Base-by-base conservation (phyloP, 2,888 invertebrate species). In the Miltochrista miniata region DNA sequence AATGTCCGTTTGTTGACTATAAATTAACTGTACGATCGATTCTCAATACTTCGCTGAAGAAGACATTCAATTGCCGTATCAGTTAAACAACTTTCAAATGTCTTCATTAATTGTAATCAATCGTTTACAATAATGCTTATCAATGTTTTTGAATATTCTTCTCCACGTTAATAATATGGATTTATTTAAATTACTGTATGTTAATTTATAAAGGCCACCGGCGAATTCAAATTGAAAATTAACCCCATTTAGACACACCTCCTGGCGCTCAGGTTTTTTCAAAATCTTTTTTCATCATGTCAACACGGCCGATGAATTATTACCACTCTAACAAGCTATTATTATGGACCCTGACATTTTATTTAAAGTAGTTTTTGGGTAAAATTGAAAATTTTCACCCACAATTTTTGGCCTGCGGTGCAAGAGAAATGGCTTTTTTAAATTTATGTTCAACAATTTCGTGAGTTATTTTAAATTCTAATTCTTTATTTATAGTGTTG, bases 241-340 rank as follows among this genome's bases (percentile, higher is more conserved):
- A 87, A 86, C 88, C 87, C 85, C 83, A 77, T 83, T 85, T 81
- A 81, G 82, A 80, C 80, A 83, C 87, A 78, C 85, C 87, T 85
- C 83, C 81, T 81, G 85, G 83, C 81, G 85, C 71, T 81, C 75
- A 69, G 66, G 72, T 80, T 81, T 81, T 81, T 76, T 68, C 59
- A 70, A 62, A 66, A 69, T 76, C 68, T 78, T 84, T 85, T 83
- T 80, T 74, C 67, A 71, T 79, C 87, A 35, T 44, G 90, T 91
- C 90, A 89, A 88, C 90, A 88, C 88, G 72, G 80, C 68, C 82
- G 73, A 84, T 91, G 85, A 91, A 83, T 86, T 86, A 90, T 85
- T 76, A 75, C 76, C 76, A 72, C 79, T 84, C 81, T 85, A 87
- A 84, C 84, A 86, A 84, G 87, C 88, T 82, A 87, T 85, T 87